Base-by-base conservation (phyloP, 2,888 invertebrate genomes). In the Cryptus viduatorius region DNA sequence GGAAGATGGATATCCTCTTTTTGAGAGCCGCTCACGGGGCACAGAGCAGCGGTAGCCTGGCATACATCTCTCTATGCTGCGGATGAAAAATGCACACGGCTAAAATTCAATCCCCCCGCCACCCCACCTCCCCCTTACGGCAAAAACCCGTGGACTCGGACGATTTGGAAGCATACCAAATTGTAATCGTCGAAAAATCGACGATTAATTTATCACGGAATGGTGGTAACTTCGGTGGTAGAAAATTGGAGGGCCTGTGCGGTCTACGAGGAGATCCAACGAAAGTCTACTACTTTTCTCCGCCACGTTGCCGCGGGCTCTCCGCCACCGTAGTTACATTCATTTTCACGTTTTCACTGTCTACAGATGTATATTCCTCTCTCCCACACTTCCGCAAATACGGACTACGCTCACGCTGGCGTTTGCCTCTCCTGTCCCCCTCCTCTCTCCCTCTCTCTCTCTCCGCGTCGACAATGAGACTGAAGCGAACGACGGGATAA, bases 131-230 rank as follows among this genome's bases (percentile, higher is more conserved):
- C 7, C 5, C 37, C 37, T 37, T 37, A 1, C 37, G 37, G 90
- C 91, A 92, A 92, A 92, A 92, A 92, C 85, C 90, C 37, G 37
- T 37, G 89, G 90, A 88, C 89, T 46, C 72, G 89, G 88, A 90
- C 92, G 91, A 92, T 92, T 92, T 92, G 93, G 92, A 92, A 92
- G 92, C 92, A 90, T 92, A 92, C 92, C 92, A 92, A 93, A 92
- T 92, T 92, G 92, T 92, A 92, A 92, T 92, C 92, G 93, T 91
- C 91, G 91, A 91, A 92, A 37, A 93, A 93, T 93, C 92, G 93
- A 92, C 92, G 92, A 92, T 93, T 93, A 93, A 93, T 93, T 93
- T 92, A 92, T 93, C 92, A 92, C 87, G 85, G 85, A 87, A 73
- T 67, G 83, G 75, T 75, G 31, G 31, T 31, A 48, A 48, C 53